Evolutionary conservation across 2,888 invertebrate genomes (phyloP).

Genomic region (Vanessa cardui): DNA sequence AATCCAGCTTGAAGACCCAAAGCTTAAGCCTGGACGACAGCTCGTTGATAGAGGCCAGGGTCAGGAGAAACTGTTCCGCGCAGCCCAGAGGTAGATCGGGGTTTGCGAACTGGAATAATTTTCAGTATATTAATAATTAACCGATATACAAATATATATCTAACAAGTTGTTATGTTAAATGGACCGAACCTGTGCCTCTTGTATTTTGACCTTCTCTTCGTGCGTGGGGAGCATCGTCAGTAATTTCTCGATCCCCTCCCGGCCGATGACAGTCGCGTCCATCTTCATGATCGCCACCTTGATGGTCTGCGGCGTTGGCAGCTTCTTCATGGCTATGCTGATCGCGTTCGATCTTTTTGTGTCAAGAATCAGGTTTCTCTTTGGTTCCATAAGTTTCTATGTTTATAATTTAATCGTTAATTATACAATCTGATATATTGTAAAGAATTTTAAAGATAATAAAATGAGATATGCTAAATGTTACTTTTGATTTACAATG

Average conservation of each 20-base stretch:
- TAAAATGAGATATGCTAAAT: too few relatives aligned
- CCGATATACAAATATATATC: too few relatives aligned
- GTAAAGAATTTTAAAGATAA: too few relatives aligned
- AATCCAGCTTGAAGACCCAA: slow-evolving; percentile 99
- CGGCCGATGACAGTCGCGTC: slow-evolving; percentile 98
- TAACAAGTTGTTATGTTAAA: neutral
- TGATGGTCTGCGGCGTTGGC: slow-evolving; percentile 98
- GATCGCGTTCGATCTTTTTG: slow-evolving; percentile 99
- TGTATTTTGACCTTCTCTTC: slow-evolving; percentile 98
- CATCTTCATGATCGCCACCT: slow-evolving; percentile 99
- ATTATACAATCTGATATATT: neutral
- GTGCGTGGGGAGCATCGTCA: slow-evolving; percentile 98
- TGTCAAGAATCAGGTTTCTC: slow-evolving; percentile 91
- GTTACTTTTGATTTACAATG: too few relatives aligned
- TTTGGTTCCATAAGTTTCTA: slow-evolving; percentile 79
- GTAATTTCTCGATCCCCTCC: slow-evolving; percentile 98
- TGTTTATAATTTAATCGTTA: neutral
- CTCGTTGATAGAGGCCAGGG: slow-evolving; percentile 97
- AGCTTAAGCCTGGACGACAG: slow-evolving; percentile 95
- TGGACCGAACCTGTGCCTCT: slow-evolving; percentile 89
- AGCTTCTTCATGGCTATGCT: slow-evolving; percentile 99
- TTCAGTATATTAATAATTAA: too few relatives aligned
- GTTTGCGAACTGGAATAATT: slow-evolving; percentile 85
- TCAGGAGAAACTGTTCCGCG: slow-evolving; percentile 99
- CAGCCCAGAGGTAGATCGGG: slow-evolving; percentile 96